Evolutionary conservation across 1,140 invertebrate species (phyloP), one percentile per base, ranked within the genome.

Genomic region (Maconellicoccus hirsutus): DNA sequence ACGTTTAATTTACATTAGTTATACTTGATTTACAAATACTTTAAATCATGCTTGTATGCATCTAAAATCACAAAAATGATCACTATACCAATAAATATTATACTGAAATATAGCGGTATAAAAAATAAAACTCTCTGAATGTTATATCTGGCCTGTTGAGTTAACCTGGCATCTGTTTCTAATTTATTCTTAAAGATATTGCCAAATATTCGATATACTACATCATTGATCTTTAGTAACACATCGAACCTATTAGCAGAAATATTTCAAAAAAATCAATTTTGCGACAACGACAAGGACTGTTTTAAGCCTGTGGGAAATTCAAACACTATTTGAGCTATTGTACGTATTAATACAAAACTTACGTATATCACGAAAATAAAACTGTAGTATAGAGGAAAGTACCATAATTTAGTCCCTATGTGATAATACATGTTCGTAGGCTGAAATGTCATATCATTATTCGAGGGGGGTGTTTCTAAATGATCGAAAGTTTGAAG

Each of bases 381-480:
- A n/a, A 90, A 86, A 72, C 89, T 90, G 76, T 91, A 92, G 77
- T 91, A 92, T 10, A 92, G 76, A 0, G 90, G 90, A 61, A 91
- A 81, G 75, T 91, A 92, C 85, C 89, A 92, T 1, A 91, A 80
- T 75, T 91, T 91, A 72, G 88, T 85, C 0, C 89, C 89, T 74
- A 91, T 83, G 3, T 66, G 61, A 16, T 25, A 66, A 52, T 52
- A 52, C 42, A 52, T 52, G n/a, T 52, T 6, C 6, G n/a, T 8
- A 8, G 42, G 42, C n/a, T 52, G 42, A 8, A 52, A 19, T 19
- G 42, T 52, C 2, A 16, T 52, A 19, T 52, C n/a, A 52, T 52
- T 16, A 52, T 19, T 52, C 42, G n/a, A 16, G n/a, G 42, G 42
- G 2, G 16, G n/a, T 8, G 42, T 16, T 52, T 52, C 42, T 19